Evolutionary conservation across 2,797 vertebrate species (phyloP), one percentile per base, ranked within the genome.

Genomic region (Syngnathus acus): DNA sequence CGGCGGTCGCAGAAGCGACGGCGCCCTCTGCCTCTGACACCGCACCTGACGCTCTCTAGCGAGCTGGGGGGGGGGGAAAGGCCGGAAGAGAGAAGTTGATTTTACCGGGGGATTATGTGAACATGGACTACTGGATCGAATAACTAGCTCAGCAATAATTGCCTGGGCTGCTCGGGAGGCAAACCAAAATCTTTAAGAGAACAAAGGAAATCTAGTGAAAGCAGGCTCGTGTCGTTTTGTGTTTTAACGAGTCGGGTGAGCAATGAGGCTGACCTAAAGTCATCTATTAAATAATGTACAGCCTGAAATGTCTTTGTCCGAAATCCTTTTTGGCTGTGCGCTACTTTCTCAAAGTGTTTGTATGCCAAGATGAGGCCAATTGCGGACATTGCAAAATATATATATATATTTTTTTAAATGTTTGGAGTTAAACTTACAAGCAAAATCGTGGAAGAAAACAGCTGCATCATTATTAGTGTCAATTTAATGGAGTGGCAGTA

Each of bases 1-100:
- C 73, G 73, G 87, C 50, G 67, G 81, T 47, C 74, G 71, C 19
- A 79, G 40, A 47, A 77, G 74, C 70, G 90, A 76, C 23, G 84
- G 72, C 26, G 77, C 81, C 83, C 80, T 84, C 84, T 87, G 85
- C 69, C 86, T 83, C 69, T 82, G 84, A 66, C 84, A 87, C 62
- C 75, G 82, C 62, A 70, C 71, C 65, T 80, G 82, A 8, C 64
- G 71, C 26, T 77, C 77, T 60, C 77, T 74, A 37, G 64, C 57
- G 40, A 70, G 37, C 81, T 87, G 68, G 26, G 26, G 26, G 26
- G 9, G 3, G 4, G 57, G 17, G 7, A 57, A 40, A 1, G 55
- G 55, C 32, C 53, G 1, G 6, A 50, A 1, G 0, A 54, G 60
- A 8, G 2, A 64, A 10, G 23, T 39, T 10, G 43, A 23, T 21